A percentile compares a stretch with the other conserved stretches of the same genome.
These are phyloP conservation scores for Chionis minor DNA, from an alignment of 2,113 vertebrate genomes.

Conservation along the genomic window DNA sequence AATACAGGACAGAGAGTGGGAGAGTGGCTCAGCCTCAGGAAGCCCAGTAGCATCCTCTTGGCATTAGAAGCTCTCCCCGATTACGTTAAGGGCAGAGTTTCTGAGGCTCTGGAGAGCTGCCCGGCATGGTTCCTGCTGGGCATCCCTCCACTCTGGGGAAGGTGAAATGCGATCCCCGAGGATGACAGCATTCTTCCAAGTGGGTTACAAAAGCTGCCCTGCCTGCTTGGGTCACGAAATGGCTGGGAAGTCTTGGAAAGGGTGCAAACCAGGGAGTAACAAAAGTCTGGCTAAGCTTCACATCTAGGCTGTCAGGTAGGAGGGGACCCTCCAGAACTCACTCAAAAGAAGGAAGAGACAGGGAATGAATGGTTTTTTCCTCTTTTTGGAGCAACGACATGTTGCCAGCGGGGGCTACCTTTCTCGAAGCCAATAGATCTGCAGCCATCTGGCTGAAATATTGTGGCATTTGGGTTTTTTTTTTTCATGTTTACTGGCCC, in stretches of 20 bases:
- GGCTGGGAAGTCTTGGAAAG: not conserved
- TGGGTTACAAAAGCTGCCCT: not conserved
- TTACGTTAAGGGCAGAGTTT: not conserved
- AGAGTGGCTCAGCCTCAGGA: not conserved
- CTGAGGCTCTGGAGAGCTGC: not conserved
- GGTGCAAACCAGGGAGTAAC: not conserved
- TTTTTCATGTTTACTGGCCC: not conserved
- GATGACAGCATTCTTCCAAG: constrained; percentile 27
- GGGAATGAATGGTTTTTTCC: not conserved
- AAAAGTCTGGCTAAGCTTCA: not conserved
- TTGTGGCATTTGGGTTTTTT: not conserved
- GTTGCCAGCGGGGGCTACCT: not conserved
- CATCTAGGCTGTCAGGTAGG: not conserved
- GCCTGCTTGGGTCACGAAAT: not conserved
- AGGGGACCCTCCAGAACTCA: not conserved
- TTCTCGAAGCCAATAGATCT: not conserved
- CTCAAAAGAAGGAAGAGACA: not conserved
- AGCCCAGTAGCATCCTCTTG: constrained; percentile 31
- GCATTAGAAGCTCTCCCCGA: not conserved
- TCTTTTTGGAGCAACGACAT: not conserved
- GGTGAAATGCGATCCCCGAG: not conserved
- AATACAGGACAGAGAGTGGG: not conserved
- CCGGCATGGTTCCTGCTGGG: not conserved
- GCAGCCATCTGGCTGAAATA: not conserved
- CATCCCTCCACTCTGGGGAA: not conserved